A percentile compares a stretch with the other conserved stretches of the same genome.
Evolutionary conservation across 2,113 vertebrate species (phyloP).

Genomic region (Tragelaphus buxtoni): DNA sequence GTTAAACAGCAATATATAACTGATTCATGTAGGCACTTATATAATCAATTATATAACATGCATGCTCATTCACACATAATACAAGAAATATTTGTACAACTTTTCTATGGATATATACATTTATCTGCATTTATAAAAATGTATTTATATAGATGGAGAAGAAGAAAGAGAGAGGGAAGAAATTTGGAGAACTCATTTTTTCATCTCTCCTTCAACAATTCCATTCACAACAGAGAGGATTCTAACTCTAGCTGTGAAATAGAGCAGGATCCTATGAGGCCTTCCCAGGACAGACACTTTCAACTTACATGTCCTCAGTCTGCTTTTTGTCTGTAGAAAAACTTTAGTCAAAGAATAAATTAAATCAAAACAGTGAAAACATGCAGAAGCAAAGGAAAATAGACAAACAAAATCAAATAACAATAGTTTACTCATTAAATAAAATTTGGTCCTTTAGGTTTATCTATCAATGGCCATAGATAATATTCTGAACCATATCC

Average conservation of each 20-base stretch:
- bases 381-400: background rate
- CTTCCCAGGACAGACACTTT: background rate
- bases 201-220: background rate
- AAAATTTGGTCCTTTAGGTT: background rate
- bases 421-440: background rate
- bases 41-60: background rate
- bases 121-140: background rate
- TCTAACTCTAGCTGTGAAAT: background rate
- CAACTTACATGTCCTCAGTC: background rate
- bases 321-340: background rate
- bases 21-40: background rate
- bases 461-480: background rate
- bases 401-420: background rate
- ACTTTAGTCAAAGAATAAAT: background rate
- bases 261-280: background rate
- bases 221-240: background rate
- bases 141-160: background rate
- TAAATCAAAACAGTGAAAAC: background rate
- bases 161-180: background rate
- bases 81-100: background rate
- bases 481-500: background rate
- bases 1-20: background rate
- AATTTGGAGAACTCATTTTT: background rate
- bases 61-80: background rate
- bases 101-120: background rate